Base-by-base conservation (phyloP, 2,797 vertebrate genomes). In the Spheniscus humboldti region DNA sequence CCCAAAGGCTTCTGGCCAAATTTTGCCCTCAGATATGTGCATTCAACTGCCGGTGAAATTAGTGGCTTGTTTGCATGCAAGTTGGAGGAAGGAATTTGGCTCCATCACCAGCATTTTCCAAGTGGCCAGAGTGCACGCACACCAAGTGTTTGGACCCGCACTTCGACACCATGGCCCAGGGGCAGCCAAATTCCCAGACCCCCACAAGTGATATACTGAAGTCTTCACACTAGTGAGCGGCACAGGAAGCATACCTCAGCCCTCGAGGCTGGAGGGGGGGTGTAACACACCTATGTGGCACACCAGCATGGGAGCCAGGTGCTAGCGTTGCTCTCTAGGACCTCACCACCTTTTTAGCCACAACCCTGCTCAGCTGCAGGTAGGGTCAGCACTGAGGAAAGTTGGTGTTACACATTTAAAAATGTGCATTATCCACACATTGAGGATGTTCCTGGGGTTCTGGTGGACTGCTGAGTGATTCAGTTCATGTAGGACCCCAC, bases 341-440 rank as follows among this genome's bases (percentile, higher is more conserved):
- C 33, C 24, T 90, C 30, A 10, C 5, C 7, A 1, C 27, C 27
- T 28, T 59, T 48, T 53, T 67, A 47, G 39, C 60, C 71, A 23
- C n/a, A 60, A 9, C 20, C 22, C 64, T 63, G 43, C 56, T 48
- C 63, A 72, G 45, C 63, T 76, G 45, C 48, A 72, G 68, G 35
- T 56, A 60, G 31, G 33, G 15, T n/a, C 24, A 83, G 24, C 37
- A 17, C 0, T 1, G 43, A 69, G 25, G 13, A 62, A 68, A 74
- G 30, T 0, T 68, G 47, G 5, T 35, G 30, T 31, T 59, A 13
- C 0, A 0, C 24, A 3, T 66, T 39, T 16, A 53, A 75, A 66
- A 37, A 6, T 0, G 0, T 33, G 25, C 10, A 7, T 57, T 86
- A 41, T 15, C 28, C 50, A 28, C 35, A n/a, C 3, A 0, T 0